These are phyloP conservation scores for Semnopithecus entellus DNA, from an alignment of 2,113 vertebrate genomes.

Conservation along the genomic window DNA sequence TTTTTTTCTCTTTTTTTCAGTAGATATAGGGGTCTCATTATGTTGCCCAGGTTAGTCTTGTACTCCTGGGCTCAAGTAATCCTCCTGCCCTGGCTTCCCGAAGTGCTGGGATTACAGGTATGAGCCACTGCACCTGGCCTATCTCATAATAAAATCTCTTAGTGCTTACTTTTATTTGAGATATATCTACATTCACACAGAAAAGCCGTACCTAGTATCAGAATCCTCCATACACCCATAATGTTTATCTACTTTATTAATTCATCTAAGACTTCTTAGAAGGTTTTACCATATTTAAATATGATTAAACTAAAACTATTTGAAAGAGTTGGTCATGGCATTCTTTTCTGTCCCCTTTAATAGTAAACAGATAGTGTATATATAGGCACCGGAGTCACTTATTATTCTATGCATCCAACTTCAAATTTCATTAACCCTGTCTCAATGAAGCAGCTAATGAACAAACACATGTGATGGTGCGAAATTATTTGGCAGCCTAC, in stretches of 20 bases:
- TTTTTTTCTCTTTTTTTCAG: too few relatives aligned
- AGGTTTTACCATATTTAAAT: neutral
- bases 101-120: too few relatives aligned
- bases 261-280: neutral
- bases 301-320: constrained; percentile 7
- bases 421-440: neutral
- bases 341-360: neutral
- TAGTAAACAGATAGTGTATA: neutral
- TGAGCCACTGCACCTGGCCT: neutral
- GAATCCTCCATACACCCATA: neutral
- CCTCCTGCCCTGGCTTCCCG: neutral
- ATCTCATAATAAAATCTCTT: neutral
- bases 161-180: neutral
- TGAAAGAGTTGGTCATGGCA: neutral
- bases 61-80: neutral
- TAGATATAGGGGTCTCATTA: too few relatives aligned
- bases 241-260: neutral
- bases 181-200: neutral
- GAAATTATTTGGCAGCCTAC: constrained; percentile 24
- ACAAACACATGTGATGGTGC: constrained; percentile 9
- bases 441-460: neutral
- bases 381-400: neutral
- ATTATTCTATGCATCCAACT: neutral
- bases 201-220: neutral
- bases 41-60: too few relatives aligned